Percentiles rank a stretch among this genome's conserved stretches.
phyloP scores from a whole-genome alignment of 2,113 vertebrate genomes.

The Mungos mungo region DNA sequence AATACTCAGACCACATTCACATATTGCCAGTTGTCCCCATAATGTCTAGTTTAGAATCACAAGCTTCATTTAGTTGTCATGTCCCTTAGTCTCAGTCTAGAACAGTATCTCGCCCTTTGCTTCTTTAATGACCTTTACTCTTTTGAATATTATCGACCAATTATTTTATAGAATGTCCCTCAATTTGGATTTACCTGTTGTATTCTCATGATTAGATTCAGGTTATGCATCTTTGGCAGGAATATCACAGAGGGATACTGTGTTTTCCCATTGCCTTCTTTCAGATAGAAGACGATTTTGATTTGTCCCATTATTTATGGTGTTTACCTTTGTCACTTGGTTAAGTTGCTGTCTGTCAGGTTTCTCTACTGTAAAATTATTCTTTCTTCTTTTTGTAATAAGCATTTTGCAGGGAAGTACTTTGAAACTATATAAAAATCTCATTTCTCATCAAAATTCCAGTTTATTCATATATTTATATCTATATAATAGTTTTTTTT shows the following conservation, averaged over 20 bases:
- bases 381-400: background rate
- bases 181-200: background rate
- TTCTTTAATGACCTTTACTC: background rate
- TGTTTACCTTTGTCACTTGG: background rate
- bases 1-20: background rate
- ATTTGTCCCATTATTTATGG: background rate
- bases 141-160: background rate
- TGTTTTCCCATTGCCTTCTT: background rate
- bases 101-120: background rate
- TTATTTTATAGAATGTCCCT: background rate
- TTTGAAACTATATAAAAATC: slow-evolving; percentile 14
- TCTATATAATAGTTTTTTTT: background rate
- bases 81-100: background rate
- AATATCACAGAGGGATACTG: background rate
- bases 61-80: background rate
- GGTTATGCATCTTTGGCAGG: background rate
- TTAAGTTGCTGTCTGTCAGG: background rate
- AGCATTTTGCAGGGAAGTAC: background rate
- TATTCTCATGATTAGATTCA: background rate
- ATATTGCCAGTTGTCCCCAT: background rate
- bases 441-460: background rate
- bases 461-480: background rate
- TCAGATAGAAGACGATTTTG: background rate
- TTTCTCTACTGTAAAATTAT: slow-evolving; percentile 3
- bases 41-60: background rate